These are phyloP conservation scores for Gadus macrocephalus DNA, from an alignment of 2,113 vertebrate species.

Conservation along the genomic window DNA sequence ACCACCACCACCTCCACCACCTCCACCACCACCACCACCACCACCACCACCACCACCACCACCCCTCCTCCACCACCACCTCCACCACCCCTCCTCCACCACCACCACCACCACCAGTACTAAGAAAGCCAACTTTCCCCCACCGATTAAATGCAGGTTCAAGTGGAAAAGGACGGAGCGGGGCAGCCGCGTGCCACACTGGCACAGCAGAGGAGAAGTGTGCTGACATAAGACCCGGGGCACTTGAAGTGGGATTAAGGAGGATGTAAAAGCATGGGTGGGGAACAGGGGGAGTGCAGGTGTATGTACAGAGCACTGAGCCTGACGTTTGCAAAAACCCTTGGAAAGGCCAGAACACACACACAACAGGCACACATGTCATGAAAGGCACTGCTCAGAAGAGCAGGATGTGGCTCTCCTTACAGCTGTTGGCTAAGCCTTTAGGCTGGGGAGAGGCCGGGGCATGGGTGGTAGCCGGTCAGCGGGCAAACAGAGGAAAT, in stretches of 20 bases:
- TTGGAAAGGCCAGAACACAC: slow-evolving; percentile 15
- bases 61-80: too few relatives aligned
- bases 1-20: too few relatives aligned
- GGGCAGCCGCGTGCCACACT: not conserved
- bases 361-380: not conserved
- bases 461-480: not conserved
- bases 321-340: too few relatives aligned
- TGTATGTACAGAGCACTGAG: not conserved
- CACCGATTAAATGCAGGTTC: slow-evolving; percentile 60
- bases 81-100: too few relatives aligned
- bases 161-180: slow-evolving; percentile 15
- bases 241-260: not conserved
- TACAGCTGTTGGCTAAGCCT: not conserved
- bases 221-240: slow-evolving; percentile 33
- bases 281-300: not conserved
- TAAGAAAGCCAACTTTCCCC: slow-evolving; percentile 31
- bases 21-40: too few relatives aligned
- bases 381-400: not conserved
- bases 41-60: too few relatives aligned
- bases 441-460: slow-evolving; percentile 7
- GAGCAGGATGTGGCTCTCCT: not conserved
- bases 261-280: too few relatives aligned
- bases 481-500: too few relatives aligned
- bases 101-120: slow-evolving; percentile 32
- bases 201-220: slow-evolving; percentile 14